These are phyloP conservation scores for Hypomecis atomaria DNA, from an alignment of 2,888 invertebrate species.

Conservation along the genomic window DNA sequence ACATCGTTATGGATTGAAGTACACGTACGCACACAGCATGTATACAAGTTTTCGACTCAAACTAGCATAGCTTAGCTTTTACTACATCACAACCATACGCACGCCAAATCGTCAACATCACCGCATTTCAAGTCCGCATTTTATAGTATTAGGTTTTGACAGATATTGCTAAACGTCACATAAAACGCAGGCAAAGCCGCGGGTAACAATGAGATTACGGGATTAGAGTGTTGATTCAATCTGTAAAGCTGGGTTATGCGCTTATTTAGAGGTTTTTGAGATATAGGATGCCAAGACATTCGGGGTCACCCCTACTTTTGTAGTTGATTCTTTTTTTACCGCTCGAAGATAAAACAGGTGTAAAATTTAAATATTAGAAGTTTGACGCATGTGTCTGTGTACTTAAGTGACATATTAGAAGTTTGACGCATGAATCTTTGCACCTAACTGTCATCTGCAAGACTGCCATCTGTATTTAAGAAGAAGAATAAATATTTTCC, in stretches of 20 bases:
- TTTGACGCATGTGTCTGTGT: too few species aligned
- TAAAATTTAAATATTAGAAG: too few species aligned
- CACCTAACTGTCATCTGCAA: too few species aligned
- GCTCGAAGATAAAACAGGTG: background rate
- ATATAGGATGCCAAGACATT: conserved; percentile 4
- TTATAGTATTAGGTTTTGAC: conserved; percentile 79
- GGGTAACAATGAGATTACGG: conserved; percentile 57
- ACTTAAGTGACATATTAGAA: too few species aligned
- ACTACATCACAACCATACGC: conserved; percentile 38
- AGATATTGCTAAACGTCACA: conserved; percentile 74
- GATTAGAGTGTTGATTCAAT: conserved; percentile 63
- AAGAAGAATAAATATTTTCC: too few species aligned
- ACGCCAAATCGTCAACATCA: conserved; percentile 57
- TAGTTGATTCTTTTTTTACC: background rate
- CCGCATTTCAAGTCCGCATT: conserved; percentile 62
- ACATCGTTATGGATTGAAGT: too few species aligned
- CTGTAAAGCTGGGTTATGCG: conserved; percentile 43
- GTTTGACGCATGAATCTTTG: too few species aligned
- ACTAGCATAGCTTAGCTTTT: conserved; percentile 29
- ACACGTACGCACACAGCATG: too few species aligned
- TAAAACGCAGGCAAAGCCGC: conserved; percentile 68
- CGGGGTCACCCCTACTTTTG: background rate
- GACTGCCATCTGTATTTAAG: too few species aligned
- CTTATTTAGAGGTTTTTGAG: conserved; percentile 20
- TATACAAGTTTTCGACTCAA: background rate